Evolutionary conservation across 1,140 invertebrate genomes (phyloP).

Genomic region (Atta texana): DNA sequence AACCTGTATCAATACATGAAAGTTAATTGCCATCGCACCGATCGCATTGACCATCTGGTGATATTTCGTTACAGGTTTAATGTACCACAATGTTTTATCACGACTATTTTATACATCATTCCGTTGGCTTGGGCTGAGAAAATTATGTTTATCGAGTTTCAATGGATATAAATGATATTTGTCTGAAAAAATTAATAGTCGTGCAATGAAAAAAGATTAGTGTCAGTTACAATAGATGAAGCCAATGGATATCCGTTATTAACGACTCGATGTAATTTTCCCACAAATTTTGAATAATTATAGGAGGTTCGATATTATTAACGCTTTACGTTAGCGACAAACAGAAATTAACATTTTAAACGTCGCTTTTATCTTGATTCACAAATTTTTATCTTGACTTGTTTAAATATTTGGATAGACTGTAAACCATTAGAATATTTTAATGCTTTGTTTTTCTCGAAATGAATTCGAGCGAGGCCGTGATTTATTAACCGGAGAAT

Average conservation of each 20-base stretch:
- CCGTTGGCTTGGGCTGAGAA: neutral
- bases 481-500: slow-evolving; percentile 54
- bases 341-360: slow-evolving; percentile 9
- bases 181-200: slow-evolving; percentile 31
- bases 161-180: slow-evolving; percentile 12
- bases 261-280: neutral
- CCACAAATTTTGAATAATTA: neutral
- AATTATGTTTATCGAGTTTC: slow-evolving; percentile 52
- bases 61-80: slow-evolving; percentile 66
- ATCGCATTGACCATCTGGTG: slow-evolving; percentile 48
- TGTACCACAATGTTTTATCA: slow-evolving; percentile 54
- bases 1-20: slow-evolving; percentile 59
- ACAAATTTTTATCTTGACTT: neutral
- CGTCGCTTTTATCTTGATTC: neutral
- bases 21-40: slow-evolving; percentile 61
- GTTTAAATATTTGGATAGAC: neutral
- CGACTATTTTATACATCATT: slow-evolving; percentile 47
- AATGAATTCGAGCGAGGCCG: slow-evolving; percentile 31
- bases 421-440: neutral
- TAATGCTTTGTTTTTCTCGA: slow-evolving; percentile 5
- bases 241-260: neutral
- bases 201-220: slow-evolving; percentile 20
- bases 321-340: neutral
- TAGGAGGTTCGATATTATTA: neutral
- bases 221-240: neutral